A percentile compares a stretch with the other conserved stretches of the same genome.
These are phyloP conservation scores for Sycophaga agraensis DNA, from an alignment of 1,140 invertebrate genomes.

Conservation along the genomic window DNA sequence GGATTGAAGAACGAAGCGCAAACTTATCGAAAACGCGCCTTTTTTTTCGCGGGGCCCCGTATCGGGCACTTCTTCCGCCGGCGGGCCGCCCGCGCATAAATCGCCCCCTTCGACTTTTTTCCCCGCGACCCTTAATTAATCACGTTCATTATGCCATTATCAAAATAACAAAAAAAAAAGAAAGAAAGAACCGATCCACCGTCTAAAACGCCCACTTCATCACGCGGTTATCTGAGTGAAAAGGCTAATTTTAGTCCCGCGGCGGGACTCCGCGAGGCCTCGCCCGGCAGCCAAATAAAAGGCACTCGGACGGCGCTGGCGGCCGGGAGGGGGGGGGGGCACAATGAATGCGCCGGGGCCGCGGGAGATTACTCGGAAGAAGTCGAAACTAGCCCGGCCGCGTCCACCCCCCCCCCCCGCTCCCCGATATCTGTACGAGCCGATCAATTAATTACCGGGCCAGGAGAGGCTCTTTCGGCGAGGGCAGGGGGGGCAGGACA, in stretches of 20 bases:
- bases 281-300: too few relatives aligned
- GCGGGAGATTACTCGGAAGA: constrained; percentile 21
- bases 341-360: constrained; percentile 10
- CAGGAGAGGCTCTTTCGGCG: too few relatives aligned
- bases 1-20: too few relatives aligned
- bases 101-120: background rate
- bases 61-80: too few relatives aligned
- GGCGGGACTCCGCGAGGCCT: background rate
- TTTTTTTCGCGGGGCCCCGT: too few relatives aligned
- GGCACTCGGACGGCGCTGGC: background rate
- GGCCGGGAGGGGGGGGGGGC: background rate
- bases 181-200: too few relatives aligned
- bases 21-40: too few relatives aligned
- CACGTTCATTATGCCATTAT: constrained; percentile 23
- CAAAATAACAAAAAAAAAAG: too few relatives aligned
- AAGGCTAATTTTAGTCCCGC: constrained; percentile 21
- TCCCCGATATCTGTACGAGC: constrained; percentile 36
- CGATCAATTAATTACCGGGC: constrained; percentile 49
- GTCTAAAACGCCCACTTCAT: constrained; percentile 20
- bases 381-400: constrained; percentile 40
- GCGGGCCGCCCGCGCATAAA: too few relatives aligned
- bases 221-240: constrained; percentile 15
- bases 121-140: constrained; percentile 21
- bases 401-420: constrained; percentile 13
- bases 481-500: too few relatives aligned